Evolutionary conservation across 2,113 vertebrate genomes (phyloP).

Genomic region (Glareola pratincola): DNA sequence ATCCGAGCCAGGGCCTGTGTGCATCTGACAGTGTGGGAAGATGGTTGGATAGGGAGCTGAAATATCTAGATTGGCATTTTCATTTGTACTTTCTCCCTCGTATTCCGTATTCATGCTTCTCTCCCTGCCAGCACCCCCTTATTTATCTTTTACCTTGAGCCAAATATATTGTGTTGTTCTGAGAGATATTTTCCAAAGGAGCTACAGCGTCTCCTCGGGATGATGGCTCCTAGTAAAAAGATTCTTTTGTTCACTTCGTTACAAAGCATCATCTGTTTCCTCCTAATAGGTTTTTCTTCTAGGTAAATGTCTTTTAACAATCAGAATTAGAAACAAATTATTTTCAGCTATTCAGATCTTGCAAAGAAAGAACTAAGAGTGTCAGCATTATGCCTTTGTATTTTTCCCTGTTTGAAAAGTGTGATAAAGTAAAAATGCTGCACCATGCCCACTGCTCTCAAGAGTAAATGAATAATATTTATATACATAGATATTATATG

Average conservation of each 20-base stretch:
- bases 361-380: not conserved
- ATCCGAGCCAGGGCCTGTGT: not conserved
- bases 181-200: not conserved
- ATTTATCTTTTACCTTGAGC: slow-evolving; percentile 5
- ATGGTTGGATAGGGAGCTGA: not conserved
- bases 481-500: not conserved
- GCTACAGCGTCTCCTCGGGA: not conserved
- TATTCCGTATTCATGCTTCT: not conserved
- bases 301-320: not conserved
- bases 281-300: not conserved
- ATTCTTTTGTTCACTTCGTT: not conserved
- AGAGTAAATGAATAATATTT: not conserved
- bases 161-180: not conserved
- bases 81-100: not conserved
- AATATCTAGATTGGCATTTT: not conserved
- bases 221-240: not conserved
- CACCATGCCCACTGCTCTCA: not conserved
- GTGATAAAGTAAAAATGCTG: not conserved
- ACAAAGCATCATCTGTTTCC: not conserved
- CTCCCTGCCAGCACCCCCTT: not conserved
- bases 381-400: not conserved
- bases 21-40: not conserved
- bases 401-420: not conserved
- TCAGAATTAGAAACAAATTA: slow-evolving; percentile 13
- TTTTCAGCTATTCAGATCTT: not conserved